Evolutionary conservation across 2,113 vertebrate genomes (phyloP), one percentile per base, ranked within the genome.

Genomic region (Heterotilapia buettikoferi): DNA sequence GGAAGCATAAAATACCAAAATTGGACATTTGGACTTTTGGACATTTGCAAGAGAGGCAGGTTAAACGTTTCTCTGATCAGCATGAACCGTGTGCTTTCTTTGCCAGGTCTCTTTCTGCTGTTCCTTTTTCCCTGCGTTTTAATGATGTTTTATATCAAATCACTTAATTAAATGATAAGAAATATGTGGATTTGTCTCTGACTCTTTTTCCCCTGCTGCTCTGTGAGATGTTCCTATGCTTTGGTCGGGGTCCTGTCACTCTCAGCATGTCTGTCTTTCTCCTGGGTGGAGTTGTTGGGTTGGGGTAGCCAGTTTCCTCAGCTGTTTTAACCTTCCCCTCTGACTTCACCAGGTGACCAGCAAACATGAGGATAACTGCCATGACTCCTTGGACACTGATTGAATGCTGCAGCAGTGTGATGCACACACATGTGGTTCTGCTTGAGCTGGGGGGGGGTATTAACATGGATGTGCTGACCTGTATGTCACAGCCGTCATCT

Each of bases 101-200:
- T 82, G 63, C 78, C 80, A 57, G 16, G 80, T 61, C 7, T 80
- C 68, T 66, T 19, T 81, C 89, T 83, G 79, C 85, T 88, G 1
- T 92, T 91, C n/a, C 53, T 84, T 66, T 73, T 45, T 1, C 71
- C 89, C 89, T 90, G 81, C 57, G 5, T 92, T 90, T 93, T 92
- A 80, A 93, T 90, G 84, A 88, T 92, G 88, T 95, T 95, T 96
- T 94, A 76, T 94, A 95, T 93, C 40, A 26, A 94, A 90, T 90
- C 88, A 83, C 85, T 87, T 82, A 5, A 93, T 95, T 94, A 95
- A 95, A 95, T 94, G 45, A 94, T 92, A 40, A 88, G n/a, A 93
- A 92, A 82, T 83, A 14, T 63, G 2, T 18, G 80, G 80, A 43
- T 82, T 78, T 84, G 90, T 80, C 76, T 91, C 89, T 61, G 90